Evolutionary conservation across 2,888 invertebrate species (phyloP), one percentile per base, ranked within the genome.

Genomic region (Drosophila mayaguana): DNA sequence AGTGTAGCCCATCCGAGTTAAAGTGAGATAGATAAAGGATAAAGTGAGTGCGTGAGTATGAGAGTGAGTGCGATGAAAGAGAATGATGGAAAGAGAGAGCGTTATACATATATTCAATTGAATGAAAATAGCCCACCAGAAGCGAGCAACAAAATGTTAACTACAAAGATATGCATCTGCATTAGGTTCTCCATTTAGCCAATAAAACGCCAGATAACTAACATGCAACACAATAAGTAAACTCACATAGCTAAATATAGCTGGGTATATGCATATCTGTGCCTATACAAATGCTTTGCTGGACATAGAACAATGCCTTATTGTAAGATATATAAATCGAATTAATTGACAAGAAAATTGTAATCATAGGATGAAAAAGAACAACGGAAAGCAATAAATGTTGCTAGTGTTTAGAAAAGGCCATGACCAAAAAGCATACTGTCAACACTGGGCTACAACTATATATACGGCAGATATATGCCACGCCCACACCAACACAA

Each of bases 351-450:
- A 45, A 46, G 11, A 28, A 14, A 18, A 8, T 2, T 48, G 2
- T 28, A 48, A 28, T 28, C 28, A 50, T 32, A 32, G n/a, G n/a
- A 50, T 18, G 1, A 32, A 1, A 28, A 32, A 32, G 12, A 32
- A 8, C 18, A 50, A 56, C 54, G 18, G 38, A 61, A 76, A 76
- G 76, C 76, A 76, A 76, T 76, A 76, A 56, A 25, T 16, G 8
- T 71, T 64, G 74, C 64, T 63, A 62, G 28, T 34, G 20, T n/a
- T 50, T 57, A 51, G 43, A 60, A 22, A 22, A 22, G 60, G 51
- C 59, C 75, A 78, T 57, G 68, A 75, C 79, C 74, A 75, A 78
- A 57, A 36, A 57, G 46, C 25, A n/a, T 40, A 48, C 51, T 48
- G 34, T 43, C 38, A 51, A 18, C 20, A 32, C 28, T 14, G 57